Evolutionary conservation across 2,113 vertebrate genomes (phyloP), one percentile per base, ranked within the genome.

Genomic region (Python bivittatus): DNA sequence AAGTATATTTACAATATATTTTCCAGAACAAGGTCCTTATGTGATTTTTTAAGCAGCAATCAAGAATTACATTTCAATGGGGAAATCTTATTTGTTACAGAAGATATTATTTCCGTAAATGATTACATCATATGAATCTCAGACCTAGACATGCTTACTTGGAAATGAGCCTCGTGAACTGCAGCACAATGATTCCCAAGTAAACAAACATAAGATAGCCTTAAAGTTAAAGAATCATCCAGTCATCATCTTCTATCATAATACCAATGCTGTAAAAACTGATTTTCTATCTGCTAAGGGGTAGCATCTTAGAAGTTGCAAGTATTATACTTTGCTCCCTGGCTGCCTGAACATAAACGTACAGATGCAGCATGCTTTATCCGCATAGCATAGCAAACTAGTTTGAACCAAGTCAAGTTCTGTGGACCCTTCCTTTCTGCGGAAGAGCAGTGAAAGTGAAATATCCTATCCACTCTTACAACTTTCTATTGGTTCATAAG

Each of bases 1-100:
- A 98, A 98, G 94, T 97, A 94, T 97, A 98, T 97, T 97, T 98
- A 98, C 97, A 98, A 95, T 97, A 96, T 93, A 97, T 89, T 93
- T 96, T 88, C 96, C 96, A 96, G 94, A 96, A 88, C 93, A 97
- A 95, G 95, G 94, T 96, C 94, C 95, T 93, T 94, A 90, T 92
- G 93, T 0, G 10, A 95, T 94, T 96, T 94, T 95, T 89, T 96
- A 97, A 97, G 96, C 96, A 97, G 97, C 96, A 95, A 92, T 92
- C 94, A 97, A 93, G 95, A 97, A 95, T 97, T 95, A 97, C 96
- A 95, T 94, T 96, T 97, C 93, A 96, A 96, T 96, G 93, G 95
- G 93, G 72, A 93, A 94, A 95, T 91, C 89, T 84, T 96, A 97
- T 97, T 97, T 97, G 97, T 97, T 97, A 94, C 93, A 96, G 92